phyloP scores from a whole-genome alignment of 2,888 invertebrate genomes.

The Phengaris arion region DNA sequence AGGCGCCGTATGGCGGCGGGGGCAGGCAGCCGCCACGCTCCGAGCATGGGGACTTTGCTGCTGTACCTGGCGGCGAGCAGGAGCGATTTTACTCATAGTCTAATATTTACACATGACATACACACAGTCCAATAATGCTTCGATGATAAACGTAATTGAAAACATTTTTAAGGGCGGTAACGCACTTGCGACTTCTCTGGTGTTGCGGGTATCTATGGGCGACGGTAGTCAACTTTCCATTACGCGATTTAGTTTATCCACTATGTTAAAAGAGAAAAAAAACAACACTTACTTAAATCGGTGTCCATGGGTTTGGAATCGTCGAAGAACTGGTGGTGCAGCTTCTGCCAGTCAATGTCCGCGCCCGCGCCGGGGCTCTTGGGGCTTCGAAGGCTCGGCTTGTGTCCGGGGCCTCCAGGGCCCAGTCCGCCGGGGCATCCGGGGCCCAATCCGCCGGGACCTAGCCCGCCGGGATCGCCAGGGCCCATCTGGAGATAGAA shows the following conservation, averaged over 20 bases:
- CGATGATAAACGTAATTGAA: not conserved
- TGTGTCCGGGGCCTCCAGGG: conserved; percentile 65
- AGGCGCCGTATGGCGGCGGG: conserved; percentile 76
- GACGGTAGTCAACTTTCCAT: too few species aligned
- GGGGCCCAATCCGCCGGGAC: conserved; percentile 68
- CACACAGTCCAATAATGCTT: too few species aligned
- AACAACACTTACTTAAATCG: conserved; percentile 58
- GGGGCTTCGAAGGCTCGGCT: conserved; percentile 63
- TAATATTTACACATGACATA: too few species aligned
- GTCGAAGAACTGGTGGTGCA: conserved; percentile 92
- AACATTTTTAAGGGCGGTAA: too few species aligned
- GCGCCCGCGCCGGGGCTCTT: conserved; percentile 61
- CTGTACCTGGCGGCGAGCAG: conserved; percentile 56
- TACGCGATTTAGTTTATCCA: too few species aligned
- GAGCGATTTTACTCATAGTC: too few species aligned
- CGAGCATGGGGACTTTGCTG: conserved; percentile 76
- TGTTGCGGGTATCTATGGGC: too few species aligned
- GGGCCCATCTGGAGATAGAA: conserved; percentile 63
- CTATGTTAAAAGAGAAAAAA: too few species aligned
- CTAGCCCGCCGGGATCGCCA: conserved; percentile 71
- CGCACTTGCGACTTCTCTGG: too few species aligned
- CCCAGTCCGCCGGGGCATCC: conserved; percentile 58
- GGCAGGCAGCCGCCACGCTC: conserved; percentile 74
- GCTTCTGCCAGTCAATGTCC: conserved; percentile 94
- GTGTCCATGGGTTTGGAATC: conserved; percentile 82